A percentile compares a stretch with the other conserved stretches of the same genome.
Evolutionary conservation across 2,888 invertebrate genomes (phyloP).

Genomic region (Perizoma flavofasciatum): DNA sequence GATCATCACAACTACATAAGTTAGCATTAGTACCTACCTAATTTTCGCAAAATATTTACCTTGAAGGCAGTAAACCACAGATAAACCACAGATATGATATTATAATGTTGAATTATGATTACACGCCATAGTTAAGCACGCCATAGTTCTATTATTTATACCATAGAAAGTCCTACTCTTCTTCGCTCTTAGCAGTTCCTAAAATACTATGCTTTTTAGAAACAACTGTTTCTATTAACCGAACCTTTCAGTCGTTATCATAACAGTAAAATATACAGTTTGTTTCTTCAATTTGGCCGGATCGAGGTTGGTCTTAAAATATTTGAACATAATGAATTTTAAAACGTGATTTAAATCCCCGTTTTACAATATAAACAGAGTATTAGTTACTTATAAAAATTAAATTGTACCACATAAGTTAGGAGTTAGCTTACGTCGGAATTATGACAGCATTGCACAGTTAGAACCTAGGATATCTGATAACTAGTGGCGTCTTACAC

Average conservation of each 20-base stretch:
- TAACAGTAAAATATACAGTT: too few relatives aligned
- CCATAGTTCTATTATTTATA: slow-evolving; percentile 56
- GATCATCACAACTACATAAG: too few relatives aligned
- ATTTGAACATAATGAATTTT: too few relatives aligned
- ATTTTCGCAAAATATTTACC: neutral
- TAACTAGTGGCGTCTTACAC: slow-evolving; percentile 14
- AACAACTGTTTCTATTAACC: too few relatives aligned
- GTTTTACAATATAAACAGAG: neutral
- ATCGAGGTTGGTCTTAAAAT: too few relatives aligned
- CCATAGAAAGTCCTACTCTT: slow-evolving; percentile 42
- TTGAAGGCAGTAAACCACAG: neutral
- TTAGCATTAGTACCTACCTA: too few relatives aligned
- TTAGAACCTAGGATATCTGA: slow-evolving; percentile 19
- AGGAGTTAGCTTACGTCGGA: neutral
- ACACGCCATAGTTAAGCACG: slow-evolving; percentile 29
- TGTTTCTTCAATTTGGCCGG: too few relatives aligned
- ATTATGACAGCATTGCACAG: slow-evolving; percentile 13
- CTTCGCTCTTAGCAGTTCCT: slow-evolving; percentile 16
- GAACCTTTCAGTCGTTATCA: too few relatives aligned
- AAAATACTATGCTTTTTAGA: too few relatives aligned
- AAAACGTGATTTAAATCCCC: too few relatives aligned
- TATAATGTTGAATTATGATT: slow-evolving; percentile 22
- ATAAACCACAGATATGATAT: neutral
- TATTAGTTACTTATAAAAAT: too few relatives aligned
- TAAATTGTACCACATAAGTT: too few relatives aligned